These are phyloP conservation scores for Rhynchotus rufescens DNA, from an alignment of 2,797 vertebrate species.

Conservation along the genomic window DNA sequence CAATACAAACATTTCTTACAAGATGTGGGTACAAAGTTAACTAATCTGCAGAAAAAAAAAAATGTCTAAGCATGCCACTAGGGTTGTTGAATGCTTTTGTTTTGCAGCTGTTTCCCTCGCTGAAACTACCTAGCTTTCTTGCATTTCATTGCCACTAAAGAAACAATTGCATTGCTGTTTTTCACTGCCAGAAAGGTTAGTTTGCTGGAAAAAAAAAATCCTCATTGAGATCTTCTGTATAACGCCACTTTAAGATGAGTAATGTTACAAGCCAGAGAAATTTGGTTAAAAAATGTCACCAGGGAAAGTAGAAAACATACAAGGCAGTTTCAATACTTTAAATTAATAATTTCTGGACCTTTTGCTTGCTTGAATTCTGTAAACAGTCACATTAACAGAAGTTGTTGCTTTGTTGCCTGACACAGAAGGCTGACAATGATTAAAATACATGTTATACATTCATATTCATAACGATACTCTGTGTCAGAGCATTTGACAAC, in stretches of 20 bases:
- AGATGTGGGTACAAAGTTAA: not conserved
- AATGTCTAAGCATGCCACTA: not conserved
- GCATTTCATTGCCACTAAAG: not conserved
- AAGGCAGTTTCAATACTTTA: not conserved
- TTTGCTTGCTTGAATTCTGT: not conserved
- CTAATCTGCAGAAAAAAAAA: not conserved
- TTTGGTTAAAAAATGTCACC: not conserved
- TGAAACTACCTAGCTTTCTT: not conserved
- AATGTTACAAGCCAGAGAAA: not conserved
- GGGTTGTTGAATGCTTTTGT: not conserved
- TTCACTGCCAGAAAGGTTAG: not conserved
- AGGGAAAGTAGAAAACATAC: not conserved
- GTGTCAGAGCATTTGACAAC: not conserved
- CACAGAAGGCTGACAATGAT: not conserved
- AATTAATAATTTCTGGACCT: not conserved
- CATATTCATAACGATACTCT: not conserved
- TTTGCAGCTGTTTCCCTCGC: not conserved
- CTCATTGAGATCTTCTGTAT: not conserved
- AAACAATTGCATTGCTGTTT: not conserved
- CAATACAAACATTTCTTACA: not conserved
- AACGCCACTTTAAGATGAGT: not conserved
- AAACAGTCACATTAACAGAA: not conserved
- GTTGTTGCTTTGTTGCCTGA: not conserved
- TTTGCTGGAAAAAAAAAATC: not conserved
- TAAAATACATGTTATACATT: not conserved